These are phyloP conservation scores for Drosophila formosana DNA, from an alignment of 2,888 invertebrate species.

Conservation along the genomic window DNA sequence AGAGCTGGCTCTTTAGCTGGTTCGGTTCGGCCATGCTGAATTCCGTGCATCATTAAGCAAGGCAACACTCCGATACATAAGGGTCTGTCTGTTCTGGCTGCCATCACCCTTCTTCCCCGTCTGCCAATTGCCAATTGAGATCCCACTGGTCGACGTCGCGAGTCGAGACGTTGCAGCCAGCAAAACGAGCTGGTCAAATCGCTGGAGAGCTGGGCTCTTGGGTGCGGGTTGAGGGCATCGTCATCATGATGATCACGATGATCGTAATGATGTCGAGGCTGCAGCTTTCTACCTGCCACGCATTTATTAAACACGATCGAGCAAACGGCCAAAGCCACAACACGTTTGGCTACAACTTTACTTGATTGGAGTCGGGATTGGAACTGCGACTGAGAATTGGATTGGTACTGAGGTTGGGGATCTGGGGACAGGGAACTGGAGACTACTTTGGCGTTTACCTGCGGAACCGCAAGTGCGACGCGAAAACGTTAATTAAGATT, in stretches of 20 bases:
- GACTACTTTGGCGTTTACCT: slow-evolving; percentile 23
- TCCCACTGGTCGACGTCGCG: slow-evolving; percentile 50
- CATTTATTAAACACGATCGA: slow-evolving; percentile 78
- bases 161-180: neutral
- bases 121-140: slow-evolving; percentile 45
- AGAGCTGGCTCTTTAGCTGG: slow-evolving; percentile 26
- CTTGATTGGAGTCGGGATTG: slow-evolving; percentile 65
- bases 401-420: slow-evolving; percentile 21
- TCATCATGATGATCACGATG: slow-evolving; percentile 5
- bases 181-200: slow-evolving; percentile 54
- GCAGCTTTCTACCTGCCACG: slow-evolving; percentile 74
- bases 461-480: slow-evolving; percentile 65
- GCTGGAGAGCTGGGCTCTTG: slow-evolving; percentile 29
- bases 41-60: slow-evolving; percentile 79
- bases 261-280: slow-evolving; percentile 22
- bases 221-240: slow-evolving; percentile 3
- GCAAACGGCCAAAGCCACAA: slow-evolving; percentile 40
- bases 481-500: slow-evolving; percentile 85
- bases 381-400: slow-evolving; percentile 18
- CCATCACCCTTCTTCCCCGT: neutral
- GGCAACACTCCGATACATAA: slow-evolving; percentile 73
- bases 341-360: slow-evolving; percentile 78
- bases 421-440: neutral
- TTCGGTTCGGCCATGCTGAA: slow-evolving; percentile 84
- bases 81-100: slow-evolving; percentile 39